phyloP scores from a whole-genome alignment of 1,140 invertebrate species.

The Rhopalosiphum maidis region DNA sequence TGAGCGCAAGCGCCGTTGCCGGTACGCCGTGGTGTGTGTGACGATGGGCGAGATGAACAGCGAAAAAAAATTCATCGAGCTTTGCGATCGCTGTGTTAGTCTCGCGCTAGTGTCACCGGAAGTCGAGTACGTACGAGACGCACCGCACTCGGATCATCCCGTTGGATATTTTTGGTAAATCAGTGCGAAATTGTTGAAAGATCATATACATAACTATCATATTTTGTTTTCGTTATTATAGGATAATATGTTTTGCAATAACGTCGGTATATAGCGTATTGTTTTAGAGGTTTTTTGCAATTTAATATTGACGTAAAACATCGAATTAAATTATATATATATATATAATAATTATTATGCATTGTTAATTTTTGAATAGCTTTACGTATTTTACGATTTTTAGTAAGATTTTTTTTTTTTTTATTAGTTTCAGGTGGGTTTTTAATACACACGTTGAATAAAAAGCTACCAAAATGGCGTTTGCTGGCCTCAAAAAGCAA shows the following conservation, averaged over 20 bases:
- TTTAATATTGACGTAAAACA: background rate
- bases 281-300: background rate
- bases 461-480: constrained; percentile 77
- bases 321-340: background rate
- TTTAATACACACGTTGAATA: background rate
- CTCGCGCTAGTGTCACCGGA: constrained; percentile 38
- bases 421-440: background rate
- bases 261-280: background rate
- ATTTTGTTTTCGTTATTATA: background rate
- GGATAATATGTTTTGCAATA: background rate
- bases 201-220: background rate
- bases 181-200: background rate
- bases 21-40: background rate
- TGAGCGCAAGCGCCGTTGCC: constrained; percentile 25
- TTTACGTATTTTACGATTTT: background rate
- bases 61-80: constrained; percentile 44
- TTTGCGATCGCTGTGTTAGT: constrained; percentile 32
- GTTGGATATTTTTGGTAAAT: background rate
- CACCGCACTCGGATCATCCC: background rate
- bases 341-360: background rate
- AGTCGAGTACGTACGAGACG: constrained; percentile 32
- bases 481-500: constrained; percentile 96
- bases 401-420: background rate
- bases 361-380: background rate
- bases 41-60: constrained; percentile 28